Percentiles rank a stretch among this genome's conserved stretches.
These are phyloP conservation scores for Psilopsiagon aurifrons DNA, from an alignment of 2,113 vertebrate species.

Conservation along the genomic window DNA sequence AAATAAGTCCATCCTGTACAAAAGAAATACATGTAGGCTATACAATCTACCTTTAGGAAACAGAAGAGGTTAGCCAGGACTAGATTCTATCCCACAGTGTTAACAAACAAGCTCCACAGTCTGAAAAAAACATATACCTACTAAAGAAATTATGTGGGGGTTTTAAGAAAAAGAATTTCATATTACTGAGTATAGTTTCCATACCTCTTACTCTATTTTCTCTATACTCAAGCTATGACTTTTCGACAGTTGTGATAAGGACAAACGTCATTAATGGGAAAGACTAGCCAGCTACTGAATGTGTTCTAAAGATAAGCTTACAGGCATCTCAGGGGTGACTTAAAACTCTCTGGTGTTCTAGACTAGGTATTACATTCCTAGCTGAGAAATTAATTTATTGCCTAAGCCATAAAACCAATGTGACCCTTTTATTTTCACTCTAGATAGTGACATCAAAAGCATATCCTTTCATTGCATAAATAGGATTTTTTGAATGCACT, in stretches of 20 bases:
- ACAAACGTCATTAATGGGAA: not conserved
- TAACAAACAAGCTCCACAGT: not conserved
- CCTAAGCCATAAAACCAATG: not conserved
- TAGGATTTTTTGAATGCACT: not conserved
- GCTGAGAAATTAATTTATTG: not conserved
- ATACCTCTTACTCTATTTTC: not conserved
- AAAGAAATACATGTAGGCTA: not conserved
- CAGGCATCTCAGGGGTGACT: not conserved
- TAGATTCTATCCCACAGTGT: not conserved
- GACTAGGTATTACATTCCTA: not conserved
- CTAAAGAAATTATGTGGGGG: accelerated
- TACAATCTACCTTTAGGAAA: not conserved
- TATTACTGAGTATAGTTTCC: not conserved
- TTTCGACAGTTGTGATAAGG: not conserved
- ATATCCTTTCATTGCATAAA: not conserved
- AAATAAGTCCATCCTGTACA: not conserved
- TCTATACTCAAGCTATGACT: not conserved
- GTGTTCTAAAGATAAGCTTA: not conserved
- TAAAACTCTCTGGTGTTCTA: not conserved
- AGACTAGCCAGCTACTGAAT: not conserved
- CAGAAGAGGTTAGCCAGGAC: not conserved
- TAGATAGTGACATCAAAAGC: not conserved
- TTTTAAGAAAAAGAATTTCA: not conserved
- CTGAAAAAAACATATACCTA: not conserved
- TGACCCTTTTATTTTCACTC: not conserved